phyloP scores from a whole-genome alignment of 1,140 invertebrate species.

The Drosophila elegans region DNA sequence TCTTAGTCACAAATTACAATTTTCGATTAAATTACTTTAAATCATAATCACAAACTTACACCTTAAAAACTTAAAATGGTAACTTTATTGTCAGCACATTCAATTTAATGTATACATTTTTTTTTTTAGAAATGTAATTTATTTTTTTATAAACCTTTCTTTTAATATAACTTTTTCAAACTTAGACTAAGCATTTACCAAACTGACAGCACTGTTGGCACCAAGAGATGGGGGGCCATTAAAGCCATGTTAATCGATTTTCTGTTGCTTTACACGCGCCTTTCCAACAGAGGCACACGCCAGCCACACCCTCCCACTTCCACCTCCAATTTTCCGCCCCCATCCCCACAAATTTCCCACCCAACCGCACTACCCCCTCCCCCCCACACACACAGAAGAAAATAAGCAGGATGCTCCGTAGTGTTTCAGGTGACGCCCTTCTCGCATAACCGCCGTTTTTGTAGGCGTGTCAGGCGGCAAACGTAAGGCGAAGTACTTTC shows the following conservation, averaged over 20 bases:
- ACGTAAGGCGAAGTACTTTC: conserved; percentile 6
- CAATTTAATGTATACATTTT: too few relatives aligned
- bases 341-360: not conserved
- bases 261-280: conserved; percentile 62
- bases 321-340: not conserved
- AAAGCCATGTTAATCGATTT: conserved; percentile 79
- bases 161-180: not conserved
- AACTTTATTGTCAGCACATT: too few relatives aligned
- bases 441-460: not conserved
- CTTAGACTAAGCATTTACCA: not conserved
- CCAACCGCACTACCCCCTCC: too few relatives aligned
- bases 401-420: conserved; percentile 57
- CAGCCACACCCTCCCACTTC: not conserved
- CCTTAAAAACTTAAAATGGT: too few relatives aligned
- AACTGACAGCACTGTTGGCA: conserved; percentile 16
- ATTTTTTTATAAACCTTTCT: not conserved
- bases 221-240: conserved; percentile 24
- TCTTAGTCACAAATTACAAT: too few relatives aligned
- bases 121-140: too few relatives aligned
- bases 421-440: conserved; percentile 32
- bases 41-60: too few relatives aligned
- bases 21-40: too few relatives aligned
- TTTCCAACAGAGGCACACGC: conserved; percentile 2
- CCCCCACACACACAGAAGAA: conserved; percentile 44
- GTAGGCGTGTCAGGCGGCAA: conserved; percentile 13